Evolutionary conservation across 2,113 vertebrate species (phyloP).

Genomic region (Arothron firmamentum): DNA sequence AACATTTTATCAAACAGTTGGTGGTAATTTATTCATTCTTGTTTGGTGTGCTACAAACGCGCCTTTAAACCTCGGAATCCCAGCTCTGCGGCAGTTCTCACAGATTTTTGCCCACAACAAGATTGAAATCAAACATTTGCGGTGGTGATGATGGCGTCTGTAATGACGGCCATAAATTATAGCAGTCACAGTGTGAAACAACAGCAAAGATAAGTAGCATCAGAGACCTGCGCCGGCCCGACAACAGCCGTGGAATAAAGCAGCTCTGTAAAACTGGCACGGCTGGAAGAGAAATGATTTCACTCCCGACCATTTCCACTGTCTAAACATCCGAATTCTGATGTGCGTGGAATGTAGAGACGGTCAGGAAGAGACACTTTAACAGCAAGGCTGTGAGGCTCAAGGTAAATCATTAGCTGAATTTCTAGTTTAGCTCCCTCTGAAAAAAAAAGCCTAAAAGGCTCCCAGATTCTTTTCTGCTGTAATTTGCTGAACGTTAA

Average conservation of each 20-base stretch:
- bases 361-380: background rate
- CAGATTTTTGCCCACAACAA: conserved; percentile 48
- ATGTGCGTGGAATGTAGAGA: background rate
- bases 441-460: too few species aligned
- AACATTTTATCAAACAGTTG: conserved; percentile 2
- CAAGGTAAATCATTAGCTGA: background rate
- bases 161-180: conserved; percentile 67
- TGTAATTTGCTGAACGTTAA: too few species aligned
- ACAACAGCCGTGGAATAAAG: conserved; percentile 30
- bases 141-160: conserved; percentile 58
- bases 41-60: background rate
- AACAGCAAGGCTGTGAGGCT: background rate
- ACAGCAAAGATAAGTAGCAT: conserved; percentile 56
- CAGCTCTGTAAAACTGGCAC: conserved; percentile 44
- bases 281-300: conserved; percentile 1
- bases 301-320: conserved; percentile 1
- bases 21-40: conserved; percentile 15
- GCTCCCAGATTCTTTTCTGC: too few species aligned
- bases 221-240: conserved; percentile 29
- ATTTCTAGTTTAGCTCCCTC: background rate
- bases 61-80: background rate
- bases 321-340: conserved; percentile 23
- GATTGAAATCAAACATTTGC: conserved; percentile 68
- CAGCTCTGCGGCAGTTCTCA: background rate
- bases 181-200: conserved; percentile 52